Base-by-base conservation (phyloP, 2,888 invertebrate genomes). In the Trachelus iudaicus region DNA sequence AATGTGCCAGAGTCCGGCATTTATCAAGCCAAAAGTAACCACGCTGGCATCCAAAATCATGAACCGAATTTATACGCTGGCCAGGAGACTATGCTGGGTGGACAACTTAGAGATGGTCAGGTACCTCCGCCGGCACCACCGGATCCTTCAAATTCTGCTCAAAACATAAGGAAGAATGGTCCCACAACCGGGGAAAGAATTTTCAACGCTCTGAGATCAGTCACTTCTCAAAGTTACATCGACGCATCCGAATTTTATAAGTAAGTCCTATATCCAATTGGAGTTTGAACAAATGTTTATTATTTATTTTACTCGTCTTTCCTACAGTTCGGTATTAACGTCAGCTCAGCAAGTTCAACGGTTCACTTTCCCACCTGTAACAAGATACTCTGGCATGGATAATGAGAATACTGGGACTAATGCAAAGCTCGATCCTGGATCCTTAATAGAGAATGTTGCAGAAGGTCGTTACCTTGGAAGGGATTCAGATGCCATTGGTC, bases 181-280 rank as follows among this genome's bases (percentile, higher is more conserved):
- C 89, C 86, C 3, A 91, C 91, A 4, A 91, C 91, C 11, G 91
- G 91, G 1, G 91, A 91, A 76, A 88, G 87, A 79, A 91, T 91
- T 78, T 91, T 91, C 77, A 90, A 88, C 76, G 90, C 90, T 3
- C 85, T 91, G 6, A 85, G 89, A 82, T 86, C 90, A 35, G 89
- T 90, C 37, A 89, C 90, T 2, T 88, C 90, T 12, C 90, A 91
- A 71, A 90, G 90, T 76, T 91, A 90, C 81, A 90, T 91, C 80
- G 90, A 91, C 71, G 90, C 90, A 15, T 89, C 90, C 69, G 91
- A 91, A 77, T 91, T 91, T 86, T 91, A 90, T 85, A 91, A 91
- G 91, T 91, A 80, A 80, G 85, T 83, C 34, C 31, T 30, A 4
- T 6, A 69, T 69, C 9, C 69, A 69, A 33, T 23, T 34, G 33